Evolutionary conservation across 2,888 invertebrate genomes (phyloP).

Genomic region (Tuberolachnus salignus): DNA sequence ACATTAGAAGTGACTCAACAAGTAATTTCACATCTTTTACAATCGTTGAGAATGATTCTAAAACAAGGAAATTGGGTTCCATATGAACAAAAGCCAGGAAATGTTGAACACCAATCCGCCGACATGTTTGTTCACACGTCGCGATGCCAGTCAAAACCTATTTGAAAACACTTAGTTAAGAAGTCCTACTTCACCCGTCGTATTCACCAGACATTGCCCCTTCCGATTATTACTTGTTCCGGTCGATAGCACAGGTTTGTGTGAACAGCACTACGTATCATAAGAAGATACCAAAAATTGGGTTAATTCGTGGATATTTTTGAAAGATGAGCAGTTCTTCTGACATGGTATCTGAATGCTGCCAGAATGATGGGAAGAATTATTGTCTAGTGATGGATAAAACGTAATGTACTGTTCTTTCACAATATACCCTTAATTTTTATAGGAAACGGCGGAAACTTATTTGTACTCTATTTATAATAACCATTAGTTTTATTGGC

Average conservation of each 20-base stretch:
- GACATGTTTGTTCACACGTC: too few relatives aligned
- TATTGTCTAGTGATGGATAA: constrained; percentile 9
- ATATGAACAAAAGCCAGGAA: constrained; percentile 9
- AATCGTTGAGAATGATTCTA: not conserved
- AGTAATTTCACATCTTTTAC: not conserved
- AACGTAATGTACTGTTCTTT: not conserved
- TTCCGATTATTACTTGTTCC: constrained; percentile 59
- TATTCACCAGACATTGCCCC: constrained; percentile 59
- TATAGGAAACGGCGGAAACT: not conserved
- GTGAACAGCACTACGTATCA: constrained; percentile 58
- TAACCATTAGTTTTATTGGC: too few relatives aligned
- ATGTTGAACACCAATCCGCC: too few relatives aligned
- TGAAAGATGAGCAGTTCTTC: constrained; percentile 58
- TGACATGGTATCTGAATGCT: constrained; percentile 56
- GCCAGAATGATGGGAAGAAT: constrained; percentile 24
- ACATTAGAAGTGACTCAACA: not conserved
- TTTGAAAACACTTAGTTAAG: constrained; percentile 58
- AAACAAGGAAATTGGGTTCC: not conserved
- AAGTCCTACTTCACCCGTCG: constrained; percentile 58
- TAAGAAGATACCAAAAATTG: constrained; percentile 58
- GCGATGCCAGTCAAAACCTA: not conserved
- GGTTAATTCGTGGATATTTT: constrained; percentile 57
- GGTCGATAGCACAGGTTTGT: constrained; percentile 58
- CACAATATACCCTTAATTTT: not conserved
- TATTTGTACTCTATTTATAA: too few relatives aligned